These are phyloP conservation scores for Drosophila pseudotakahashii DNA, from an alignment of 2,888 invertebrate species.

Conservation along the genomic window DNA sequence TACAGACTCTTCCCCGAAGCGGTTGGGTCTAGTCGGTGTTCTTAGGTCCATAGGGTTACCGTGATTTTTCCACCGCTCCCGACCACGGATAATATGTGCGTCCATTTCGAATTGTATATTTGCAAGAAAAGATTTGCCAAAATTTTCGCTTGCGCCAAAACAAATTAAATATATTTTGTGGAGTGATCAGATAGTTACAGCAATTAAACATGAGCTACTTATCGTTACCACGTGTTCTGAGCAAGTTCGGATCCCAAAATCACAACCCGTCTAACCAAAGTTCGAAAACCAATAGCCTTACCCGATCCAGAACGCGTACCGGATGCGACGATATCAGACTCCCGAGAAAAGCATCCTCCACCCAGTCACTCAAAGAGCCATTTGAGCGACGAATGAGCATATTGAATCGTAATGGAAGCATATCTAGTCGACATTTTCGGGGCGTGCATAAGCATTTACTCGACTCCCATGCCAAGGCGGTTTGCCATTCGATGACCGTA, in stretches of 20 bases:
- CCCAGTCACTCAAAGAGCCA: constrained; percentile 69
- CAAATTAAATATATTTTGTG: not conserved
- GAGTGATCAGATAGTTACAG: constrained; percentile 12
- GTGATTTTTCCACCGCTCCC: not conserved
- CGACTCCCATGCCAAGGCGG: constrained; percentile 89
- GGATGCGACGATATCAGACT: constrained; percentile 47
- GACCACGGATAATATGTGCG: constrained; percentile 25
- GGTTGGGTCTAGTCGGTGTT: constrained; percentile 29
- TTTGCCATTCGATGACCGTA: constrained; percentile 93
- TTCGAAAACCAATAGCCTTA: constrained; percentile 80
- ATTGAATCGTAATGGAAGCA: constrained; percentile 85
- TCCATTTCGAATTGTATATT: constrained; percentile 15
- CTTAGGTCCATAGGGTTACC: constrained; percentile 9
- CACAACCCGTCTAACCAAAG: constrained; percentile 55
- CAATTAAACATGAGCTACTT: constrained; percentile 69
- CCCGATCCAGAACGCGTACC: constrained; percentile 47
- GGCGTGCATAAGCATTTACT: constrained; percentile 91
- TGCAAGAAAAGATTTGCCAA: constrained; percentile 12
- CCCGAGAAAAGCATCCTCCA: constrained; percentile 57
- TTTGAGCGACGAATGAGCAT: constrained; percentile 60
- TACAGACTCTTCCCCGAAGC: constrained; percentile 35
- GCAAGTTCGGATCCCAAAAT: constrained; percentile 42
- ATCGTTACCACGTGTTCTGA: constrained; percentile 66
- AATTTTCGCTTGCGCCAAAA: constrained; percentile 1
- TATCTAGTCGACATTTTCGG: constrained; percentile 89